A percentile compares a stretch with the other conserved stretches of the same genome.
Evolutionary conservation across 1,140 invertebrate species (phyloP).

Genomic region (Zaprionus davidi): DNA sequence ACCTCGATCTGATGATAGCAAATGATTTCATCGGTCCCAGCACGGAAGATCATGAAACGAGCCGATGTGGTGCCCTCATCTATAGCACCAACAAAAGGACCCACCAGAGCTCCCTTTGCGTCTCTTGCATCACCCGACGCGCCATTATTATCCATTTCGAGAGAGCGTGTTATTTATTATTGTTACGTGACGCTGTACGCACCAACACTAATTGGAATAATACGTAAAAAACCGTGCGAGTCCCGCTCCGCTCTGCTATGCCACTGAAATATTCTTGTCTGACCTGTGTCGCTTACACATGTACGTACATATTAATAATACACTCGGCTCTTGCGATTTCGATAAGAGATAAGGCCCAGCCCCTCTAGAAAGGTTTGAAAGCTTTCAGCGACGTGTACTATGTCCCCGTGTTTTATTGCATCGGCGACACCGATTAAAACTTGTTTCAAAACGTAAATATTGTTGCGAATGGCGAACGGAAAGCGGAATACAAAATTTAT

Average conservation of each 20-base stretch:
- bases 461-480: constrained; percentile 40
- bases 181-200: constrained; percentile 26
- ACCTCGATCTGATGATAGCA: constrained; percentile 95
- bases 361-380: constrained; percentile 29
- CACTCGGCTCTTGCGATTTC: constrained; percentile 33
- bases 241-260: constrained; percentile 6
- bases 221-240: constrained; percentile 9
- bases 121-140: constrained; percentile 4
- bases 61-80: constrained; percentile 98
- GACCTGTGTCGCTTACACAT: constrained; percentile 7
- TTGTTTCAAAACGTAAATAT: constrained; percentile 59
- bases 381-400: constrained; percentile 26
- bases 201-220: constrained; percentile 8
- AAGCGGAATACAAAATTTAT: constrained; percentile 14
- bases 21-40: constrained; percentile 92
- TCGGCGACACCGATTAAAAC: constrained; percentile 20
- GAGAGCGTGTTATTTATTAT: constrained; percentile 25
- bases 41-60: constrained; percentile 96
- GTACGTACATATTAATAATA: constrained; percentile 32
- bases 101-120: constrained; percentile 68
- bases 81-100: constrained; percentile 91
- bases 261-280: constrained; percentile 48
- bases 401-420: constrained; percentile 24
- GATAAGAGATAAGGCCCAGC: constrained; percentile 74
- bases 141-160: constrained; percentile 20